phyloP scores from a whole-genome alignment of 2,888 invertebrate genomes.

The Conops quadrifasciatus region DNA sequence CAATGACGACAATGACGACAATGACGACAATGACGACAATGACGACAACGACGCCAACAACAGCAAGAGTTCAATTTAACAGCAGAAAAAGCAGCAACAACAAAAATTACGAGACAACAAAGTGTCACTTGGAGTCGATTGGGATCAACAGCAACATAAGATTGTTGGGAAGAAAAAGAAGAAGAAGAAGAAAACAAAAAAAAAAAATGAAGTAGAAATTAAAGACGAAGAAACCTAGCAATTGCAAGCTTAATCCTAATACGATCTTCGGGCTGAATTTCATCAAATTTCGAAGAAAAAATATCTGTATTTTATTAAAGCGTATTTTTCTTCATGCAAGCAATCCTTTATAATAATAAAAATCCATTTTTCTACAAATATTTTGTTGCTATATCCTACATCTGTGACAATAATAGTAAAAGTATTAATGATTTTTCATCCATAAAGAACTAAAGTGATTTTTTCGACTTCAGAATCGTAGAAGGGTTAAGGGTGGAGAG shows the following conservation, averaged over 20 bases:
- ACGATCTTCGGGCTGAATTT: too few relatives aligned
- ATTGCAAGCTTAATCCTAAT: background rate
- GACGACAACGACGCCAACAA: background rate
- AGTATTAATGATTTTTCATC: too few relatives aligned
- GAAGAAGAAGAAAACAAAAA: background rate
- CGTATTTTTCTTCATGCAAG: too few relatives aligned
- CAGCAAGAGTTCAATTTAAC: background rate
- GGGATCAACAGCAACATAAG: constrained; percentile 18
- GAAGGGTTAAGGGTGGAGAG: background rate
- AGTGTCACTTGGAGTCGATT: constrained; percentile 29
- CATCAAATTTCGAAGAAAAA: too few relatives aligned
- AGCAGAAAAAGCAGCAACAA: background rate
- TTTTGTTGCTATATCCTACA: too few relatives aligned
- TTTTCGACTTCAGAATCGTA: background rate
- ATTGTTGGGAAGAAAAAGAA: background rate
- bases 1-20: background rate
- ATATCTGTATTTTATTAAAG: too few relatives aligned
- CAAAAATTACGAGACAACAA: background rate
- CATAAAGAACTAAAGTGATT: too few relatives aligned
- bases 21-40: background rate
- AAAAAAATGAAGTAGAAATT: background rate
- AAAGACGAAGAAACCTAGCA: background rate
- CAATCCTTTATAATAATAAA: too few relatives aligned
- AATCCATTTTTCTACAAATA: too few relatives aligned
- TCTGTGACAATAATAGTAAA: too few relatives aligned